Conservation (phyloP, 2,797 vertebrate genomes). For the Florisuga fusca region DNA sequence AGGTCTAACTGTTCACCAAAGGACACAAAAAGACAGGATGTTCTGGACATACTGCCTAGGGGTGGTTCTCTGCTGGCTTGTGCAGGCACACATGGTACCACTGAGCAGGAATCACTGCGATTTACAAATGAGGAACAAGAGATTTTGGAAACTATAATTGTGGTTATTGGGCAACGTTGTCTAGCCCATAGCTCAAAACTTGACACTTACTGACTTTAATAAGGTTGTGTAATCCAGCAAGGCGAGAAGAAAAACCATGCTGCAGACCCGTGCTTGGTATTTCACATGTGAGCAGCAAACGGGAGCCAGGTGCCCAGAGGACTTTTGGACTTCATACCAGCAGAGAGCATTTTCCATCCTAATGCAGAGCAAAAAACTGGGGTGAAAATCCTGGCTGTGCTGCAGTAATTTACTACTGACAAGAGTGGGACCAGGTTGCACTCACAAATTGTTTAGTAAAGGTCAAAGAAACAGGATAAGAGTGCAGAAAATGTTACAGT, state of each 20-base stretch:
- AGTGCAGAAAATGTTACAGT: neutral
- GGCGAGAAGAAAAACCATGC: neutral
- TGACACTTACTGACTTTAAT: slow-evolving; percentile 72
- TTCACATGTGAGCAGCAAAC: slow-evolving; percentile 28
- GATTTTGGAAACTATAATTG: slow-evolving; percentile 69
- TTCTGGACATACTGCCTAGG: neutral
- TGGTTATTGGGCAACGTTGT: slow-evolving; percentile 74
- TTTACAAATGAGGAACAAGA: slow-evolving; percentile 74
- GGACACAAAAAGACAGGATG: neutral
- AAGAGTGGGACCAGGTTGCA: neutral
- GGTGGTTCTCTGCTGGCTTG: neutral
- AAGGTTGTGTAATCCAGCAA: slow-evolving; percentile 60
- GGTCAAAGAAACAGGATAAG: slow-evolving; percentile 64
- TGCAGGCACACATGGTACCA: neutral
- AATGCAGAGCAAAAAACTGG: slow-evolving; percentile 2
- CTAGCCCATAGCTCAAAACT: slow-evolving; percentile 73
- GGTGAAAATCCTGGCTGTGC: neutral
- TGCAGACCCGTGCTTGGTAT: neutral
- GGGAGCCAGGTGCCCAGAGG: slow-evolving; percentile 17
- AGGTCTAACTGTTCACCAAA: neutral
- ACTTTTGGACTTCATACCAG: slow-evolving; percentile 31
- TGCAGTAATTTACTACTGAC: neutral
- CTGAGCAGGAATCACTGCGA: slow-evolving; percentile 61
- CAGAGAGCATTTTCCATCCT: slow-evolving; percentile 1
- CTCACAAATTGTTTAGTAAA: slow-evolving; percentile 30